Evolutionary conservation across 2,888 invertebrate species (phyloP).

Genomic region (Nomada flava): DNA sequence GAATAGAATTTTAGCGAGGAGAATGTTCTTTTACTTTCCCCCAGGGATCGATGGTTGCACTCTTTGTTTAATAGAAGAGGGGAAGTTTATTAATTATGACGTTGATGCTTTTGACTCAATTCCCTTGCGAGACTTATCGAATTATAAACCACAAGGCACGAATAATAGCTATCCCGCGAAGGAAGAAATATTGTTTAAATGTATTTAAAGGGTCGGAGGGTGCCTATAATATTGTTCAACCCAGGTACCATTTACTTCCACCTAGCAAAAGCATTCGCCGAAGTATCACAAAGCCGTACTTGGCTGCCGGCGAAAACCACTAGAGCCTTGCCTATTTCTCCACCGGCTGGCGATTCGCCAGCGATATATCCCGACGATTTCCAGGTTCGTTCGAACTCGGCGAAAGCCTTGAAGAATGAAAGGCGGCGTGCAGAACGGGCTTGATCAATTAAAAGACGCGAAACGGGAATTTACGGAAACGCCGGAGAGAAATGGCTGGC

Average conservation of each 20-base stretch:
- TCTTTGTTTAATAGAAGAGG: too few relatives aligned
- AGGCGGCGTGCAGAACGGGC: constrained; percentile 6
- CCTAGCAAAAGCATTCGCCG: constrained; percentile 12
- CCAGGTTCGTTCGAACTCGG: constrained; percentile 37
- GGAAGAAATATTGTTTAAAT: neutral
- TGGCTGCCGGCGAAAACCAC: constrained; percentile 21
- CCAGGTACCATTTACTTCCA: constrained; percentile 32
- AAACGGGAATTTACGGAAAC: constrained; percentile 31
- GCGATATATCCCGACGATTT: constrained; percentile 51
- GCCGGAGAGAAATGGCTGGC: constrained; percentile 9
- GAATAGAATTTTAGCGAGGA: too few relatives aligned
- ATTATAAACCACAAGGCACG: neutral
- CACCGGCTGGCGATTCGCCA: constrained; percentile 50
- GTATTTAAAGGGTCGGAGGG: neutral
- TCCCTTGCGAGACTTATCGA: neutral
- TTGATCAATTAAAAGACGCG: constrained; percentile 67
- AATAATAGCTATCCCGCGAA: neutral
- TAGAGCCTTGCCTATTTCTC: neutral
- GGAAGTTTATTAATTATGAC: too few relatives aligned
- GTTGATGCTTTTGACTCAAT: too few relatives aligned
- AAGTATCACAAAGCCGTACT: constrained; percentile 23
- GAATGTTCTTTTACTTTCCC: too few relatives aligned
- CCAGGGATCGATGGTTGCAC: too few relatives aligned
- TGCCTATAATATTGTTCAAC: constrained; percentile 7
- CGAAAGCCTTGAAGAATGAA: constrained; percentile 21